Evolutionary conservation across 2,888 invertebrate species (phyloP).

Genomic region (Oscheius sp.): DNA sequence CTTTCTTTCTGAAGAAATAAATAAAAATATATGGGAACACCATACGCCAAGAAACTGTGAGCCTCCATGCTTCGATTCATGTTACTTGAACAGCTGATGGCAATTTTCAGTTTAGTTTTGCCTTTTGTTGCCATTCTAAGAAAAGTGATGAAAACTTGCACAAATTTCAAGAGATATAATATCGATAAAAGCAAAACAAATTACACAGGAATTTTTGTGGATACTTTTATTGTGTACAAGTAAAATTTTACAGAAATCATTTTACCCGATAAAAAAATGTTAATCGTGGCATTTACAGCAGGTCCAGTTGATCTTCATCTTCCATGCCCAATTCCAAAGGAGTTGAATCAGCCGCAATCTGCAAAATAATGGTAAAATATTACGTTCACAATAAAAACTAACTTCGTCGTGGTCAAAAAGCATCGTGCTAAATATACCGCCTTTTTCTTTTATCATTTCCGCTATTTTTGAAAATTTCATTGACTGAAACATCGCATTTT

Average conservation of each 20-base stretch:
- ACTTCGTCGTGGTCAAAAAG: not conserved
- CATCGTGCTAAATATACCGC: not conserved
- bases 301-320: slow-evolving; percentile 6
- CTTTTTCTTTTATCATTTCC: not conserved
- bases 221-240: too few relatives aligned
- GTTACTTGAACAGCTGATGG: slow-evolving; percentile 97
- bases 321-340: not conserved
- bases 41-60: slow-evolving; percentile 87
- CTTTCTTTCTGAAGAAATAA: slow-evolving; percentile 84
- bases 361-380: not conserved
- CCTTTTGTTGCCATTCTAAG: not conserved
- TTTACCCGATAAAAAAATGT: not conserved
- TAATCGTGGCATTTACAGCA: not conserved
- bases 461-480: not conserved
- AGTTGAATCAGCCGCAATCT: not conserved
- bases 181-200: not conserved
- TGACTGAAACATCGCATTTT: not conserved
- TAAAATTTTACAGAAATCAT: not conserved
- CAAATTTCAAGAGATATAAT: not conserved
- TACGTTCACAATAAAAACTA: not conserved
- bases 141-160: not conserved
- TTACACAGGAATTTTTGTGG: too few relatives aligned
- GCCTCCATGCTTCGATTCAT: slow-evolving; percentile 99
- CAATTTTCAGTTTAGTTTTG: slow-evolving; percentile 77
- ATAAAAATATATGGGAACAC: slow-evolving; percentile 6